These are phyloP conservation scores for Phortica okadai DNA, from an alignment of 2,888 invertebrate genomes.

Conservation along the genomic window DNA sequence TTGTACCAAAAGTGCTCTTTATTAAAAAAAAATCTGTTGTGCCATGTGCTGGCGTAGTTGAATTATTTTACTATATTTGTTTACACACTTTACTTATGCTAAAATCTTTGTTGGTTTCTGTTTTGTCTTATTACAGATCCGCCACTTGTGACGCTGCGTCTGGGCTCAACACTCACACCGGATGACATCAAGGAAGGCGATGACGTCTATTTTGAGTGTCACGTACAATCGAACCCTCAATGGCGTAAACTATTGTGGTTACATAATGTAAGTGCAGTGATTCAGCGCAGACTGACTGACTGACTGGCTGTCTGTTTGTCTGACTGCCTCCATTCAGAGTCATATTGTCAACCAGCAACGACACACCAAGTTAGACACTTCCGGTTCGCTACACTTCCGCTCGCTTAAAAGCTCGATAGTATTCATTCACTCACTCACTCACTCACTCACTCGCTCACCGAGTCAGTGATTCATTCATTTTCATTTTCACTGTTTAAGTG, in stretches of 20 bases:
- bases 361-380: neutral
- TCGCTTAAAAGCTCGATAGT: slow-evolving; percentile 46
- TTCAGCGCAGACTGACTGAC: neutral
- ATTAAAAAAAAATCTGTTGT: no score
- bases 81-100: slow-evolving; percentile 45
- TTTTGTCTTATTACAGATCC: slow-evolving; percentile 82
- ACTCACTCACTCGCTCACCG: neutral
- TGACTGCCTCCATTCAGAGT: slow-evolving; percentile 32
- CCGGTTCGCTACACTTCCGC: slow-evolving; percentile 42
- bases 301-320: slow-evolving; percentile 10
- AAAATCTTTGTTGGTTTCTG: neutral
- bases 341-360: slow-evolving; percentile 29
- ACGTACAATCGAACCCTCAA: slow-evolving; percentile 91
- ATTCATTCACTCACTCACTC: slow-evolving; percentile 48
- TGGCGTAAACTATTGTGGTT: slow-evolving; percentile 91
- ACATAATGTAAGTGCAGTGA: slow-evolving; percentile 85
- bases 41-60: no score
- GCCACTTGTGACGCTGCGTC: slow-evolving; percentile 87
- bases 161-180: slow-evolving; percentile 90
- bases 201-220: slow-evolving; percentile 95
- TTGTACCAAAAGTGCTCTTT: no score
- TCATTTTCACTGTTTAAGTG: slow-evolving; percentile 58
- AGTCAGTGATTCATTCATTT: slow-evolving; percentile 16
- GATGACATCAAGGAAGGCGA: slow-evolving; percentile 95
- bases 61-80: no score